Conservation (phyloP, 2,113 vertebrate species). For the Solenodon paradoxus region DNA sequence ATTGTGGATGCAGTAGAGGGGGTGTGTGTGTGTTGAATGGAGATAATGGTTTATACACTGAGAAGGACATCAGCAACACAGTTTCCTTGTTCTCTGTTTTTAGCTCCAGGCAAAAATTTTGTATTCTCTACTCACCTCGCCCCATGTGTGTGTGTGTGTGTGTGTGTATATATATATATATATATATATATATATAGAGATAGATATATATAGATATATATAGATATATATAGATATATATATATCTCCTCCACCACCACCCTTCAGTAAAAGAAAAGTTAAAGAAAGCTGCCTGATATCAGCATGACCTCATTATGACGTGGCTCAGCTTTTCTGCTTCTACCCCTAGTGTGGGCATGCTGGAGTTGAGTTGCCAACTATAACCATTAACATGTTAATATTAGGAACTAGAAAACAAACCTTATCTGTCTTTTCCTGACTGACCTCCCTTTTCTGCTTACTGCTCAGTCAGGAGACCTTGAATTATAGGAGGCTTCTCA, state of each 20-base stretch:
- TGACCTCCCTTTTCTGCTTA: neutral
- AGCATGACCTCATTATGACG: constrained; percentile 5
- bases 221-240: too few species aligned
- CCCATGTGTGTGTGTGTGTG: too few species aligned
- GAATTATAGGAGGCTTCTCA: neutral
- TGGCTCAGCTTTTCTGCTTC: constrained; percentile 4
- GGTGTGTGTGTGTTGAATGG: neutral
- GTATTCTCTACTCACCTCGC: neutral
- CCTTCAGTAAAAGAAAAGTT: neutral
- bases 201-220: too few species aligned
- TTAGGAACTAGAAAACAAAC: constrained; percentile 28
- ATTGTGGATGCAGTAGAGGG: neutral
- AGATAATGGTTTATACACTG: neutral
- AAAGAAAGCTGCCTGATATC: neutral
- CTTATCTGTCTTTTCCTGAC: neutral
- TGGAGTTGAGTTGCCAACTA: neutral
- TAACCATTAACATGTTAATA: constrained; percentile 47
- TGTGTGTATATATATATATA: too few species aligned
- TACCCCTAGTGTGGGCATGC: neutral
- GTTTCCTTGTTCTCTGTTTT: neutral
- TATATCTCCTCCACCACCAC: too few species aligned
- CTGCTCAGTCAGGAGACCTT: neutral
- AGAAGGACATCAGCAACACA: neutral
- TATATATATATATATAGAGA: too few species aligned
- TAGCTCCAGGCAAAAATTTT: constrained; percentile 1